phyloP scores from a whole-genome alignment of 2,113 vertebrate species.

The Sturnira hondurensis region DNA sequence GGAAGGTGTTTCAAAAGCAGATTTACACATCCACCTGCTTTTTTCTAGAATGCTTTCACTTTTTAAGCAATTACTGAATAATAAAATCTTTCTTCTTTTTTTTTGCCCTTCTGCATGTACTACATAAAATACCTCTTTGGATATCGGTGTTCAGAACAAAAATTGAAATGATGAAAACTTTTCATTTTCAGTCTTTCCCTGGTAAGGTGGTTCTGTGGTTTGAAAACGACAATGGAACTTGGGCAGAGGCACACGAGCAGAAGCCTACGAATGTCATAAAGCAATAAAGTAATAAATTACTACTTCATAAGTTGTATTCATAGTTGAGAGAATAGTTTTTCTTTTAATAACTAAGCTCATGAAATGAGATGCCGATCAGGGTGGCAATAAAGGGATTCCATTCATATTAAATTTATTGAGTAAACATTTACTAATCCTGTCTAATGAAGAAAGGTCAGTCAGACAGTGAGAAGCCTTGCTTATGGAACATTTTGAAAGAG shows the following conservation, averaged over 20 bases:
- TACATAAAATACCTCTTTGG: not conserved
- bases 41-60: slow-evolving; percentile 22
- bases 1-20: not conserved
- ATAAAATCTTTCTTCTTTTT: not conserved
- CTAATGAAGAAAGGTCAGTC: not conserved
- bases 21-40: not conserved
- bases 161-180: not conserved
- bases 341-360: slow-evolving; percentile 29
- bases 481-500: slow-evolving; percentile 1
- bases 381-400: slow-evolving; percentile 4
- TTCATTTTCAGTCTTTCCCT: slow-evolving; percentile 3
- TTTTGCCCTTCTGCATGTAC: not conserved
- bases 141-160: not conserved
- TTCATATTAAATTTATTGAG: slow-evolving; percentile 41
- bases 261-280: slow-evolving; percentile 11
- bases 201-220: not conserved
- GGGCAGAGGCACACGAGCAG: not conserved
- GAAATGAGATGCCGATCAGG: slow-evolving; percentile 27
- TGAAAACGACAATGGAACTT: not conserved
- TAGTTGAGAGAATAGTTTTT: not conserved
- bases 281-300: not conserved
- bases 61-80: not conserved
- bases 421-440: slow-evolving; percentile 13
- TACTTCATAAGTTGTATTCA: not conserved
- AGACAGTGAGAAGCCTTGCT: not conserved